A percentile compares a stretch with the other conserved stretches of the same genome.
These are phyloP conservation scores for Sebastes hubbsi DNA, from an alignment of 2,797 vertebrate species.

Conservation along the genomic window DNA sequence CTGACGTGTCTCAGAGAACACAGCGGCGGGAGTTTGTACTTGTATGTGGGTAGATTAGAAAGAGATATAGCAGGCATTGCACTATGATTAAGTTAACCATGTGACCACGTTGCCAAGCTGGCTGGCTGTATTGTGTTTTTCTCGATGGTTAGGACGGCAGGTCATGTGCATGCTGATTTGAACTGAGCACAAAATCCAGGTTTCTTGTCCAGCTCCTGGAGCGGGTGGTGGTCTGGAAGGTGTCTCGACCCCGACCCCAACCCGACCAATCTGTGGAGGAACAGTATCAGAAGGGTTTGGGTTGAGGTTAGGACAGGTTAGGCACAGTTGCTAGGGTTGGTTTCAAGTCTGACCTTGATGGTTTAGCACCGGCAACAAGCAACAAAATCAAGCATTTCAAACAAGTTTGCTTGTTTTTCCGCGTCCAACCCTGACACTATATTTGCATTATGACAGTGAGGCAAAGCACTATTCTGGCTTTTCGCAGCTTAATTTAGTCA, in stretches of 20 bases:
- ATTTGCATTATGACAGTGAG: not conserved
- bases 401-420: constrained; percentile 14
- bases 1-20: constrained; percentile 24
- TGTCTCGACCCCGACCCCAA: not conserved
- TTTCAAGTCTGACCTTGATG: constrained; percentile 6
- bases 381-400: constrained; percentile 27
- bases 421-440: not conserved
- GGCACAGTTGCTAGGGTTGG: constrained; percentile 1
- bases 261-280: not conserved
- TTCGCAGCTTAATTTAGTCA: constrained; percentile 8
- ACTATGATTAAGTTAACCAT: constrained; percentile 60
- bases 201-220: constrained; percentile 24
- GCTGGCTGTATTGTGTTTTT: constrained; percentile 14
- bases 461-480: constrained; percentile 30
- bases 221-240: not conserved
- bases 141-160: constrained; percentile 35
- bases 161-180: constrained; percentile 31
- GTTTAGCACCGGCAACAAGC: constrained; percentile 18
- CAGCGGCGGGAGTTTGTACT: constrained; percentile 41
- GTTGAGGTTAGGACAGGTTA: not conserved
- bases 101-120: not conserved
- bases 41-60: constrained; percentile 42
- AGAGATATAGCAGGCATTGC: constrained; percentile 67
- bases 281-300: not conserved
- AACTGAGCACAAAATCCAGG: constrained; percentile 49